Conservation (phyloP, 23 tunicate genomes). For the Trididemnum nubilum region DNA sequence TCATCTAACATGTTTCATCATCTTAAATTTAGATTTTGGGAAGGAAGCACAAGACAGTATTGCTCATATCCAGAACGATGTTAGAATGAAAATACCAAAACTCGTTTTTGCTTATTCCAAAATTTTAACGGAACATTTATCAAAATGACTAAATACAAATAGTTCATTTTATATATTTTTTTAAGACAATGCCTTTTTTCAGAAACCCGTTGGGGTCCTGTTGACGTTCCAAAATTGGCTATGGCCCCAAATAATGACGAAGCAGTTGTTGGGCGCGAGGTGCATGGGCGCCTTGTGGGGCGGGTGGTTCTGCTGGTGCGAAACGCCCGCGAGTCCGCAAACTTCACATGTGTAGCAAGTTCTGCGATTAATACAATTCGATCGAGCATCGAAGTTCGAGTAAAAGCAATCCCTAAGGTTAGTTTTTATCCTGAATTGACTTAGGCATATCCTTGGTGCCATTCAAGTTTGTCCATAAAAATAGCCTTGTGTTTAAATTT, state of each 20-base stretch:
- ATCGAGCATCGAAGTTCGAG: conserved; percentile 53
- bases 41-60: too few species aligned
- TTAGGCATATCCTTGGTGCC: not conserved
- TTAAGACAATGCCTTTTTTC: too few species aligned
- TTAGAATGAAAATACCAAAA: too few species aligned
- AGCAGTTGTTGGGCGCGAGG: not conserved
- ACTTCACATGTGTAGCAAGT: conserved; percentile 79
- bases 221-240: not conserved
- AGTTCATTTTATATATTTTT: too few species aligned
- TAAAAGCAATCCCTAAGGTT: conserved; percentile 77
- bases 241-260: not conserved
- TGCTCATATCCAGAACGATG: too few species aligned
- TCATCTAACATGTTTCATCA: too few species aligned
- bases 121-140: too few species aligned
- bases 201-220: conserved; percentile 15
- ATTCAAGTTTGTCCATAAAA: not conserved
- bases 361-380: conserved; percentile 49
- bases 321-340: conserved; percentile 61
- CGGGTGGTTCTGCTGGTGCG: conserved; percentile 41
- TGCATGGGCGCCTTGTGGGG: conserved; percentile 25
- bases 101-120: too few species aligned
- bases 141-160: too few species aligned
- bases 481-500: too few species aligned
- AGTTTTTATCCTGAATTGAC: not conserved
- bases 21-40: too few species aligned